A percentile compares a stretch with the other conserved stretches of the same genome.
Conservation (phyloP, 2,888 invertebrate species). For the Pegoplata infirma region DNA sequence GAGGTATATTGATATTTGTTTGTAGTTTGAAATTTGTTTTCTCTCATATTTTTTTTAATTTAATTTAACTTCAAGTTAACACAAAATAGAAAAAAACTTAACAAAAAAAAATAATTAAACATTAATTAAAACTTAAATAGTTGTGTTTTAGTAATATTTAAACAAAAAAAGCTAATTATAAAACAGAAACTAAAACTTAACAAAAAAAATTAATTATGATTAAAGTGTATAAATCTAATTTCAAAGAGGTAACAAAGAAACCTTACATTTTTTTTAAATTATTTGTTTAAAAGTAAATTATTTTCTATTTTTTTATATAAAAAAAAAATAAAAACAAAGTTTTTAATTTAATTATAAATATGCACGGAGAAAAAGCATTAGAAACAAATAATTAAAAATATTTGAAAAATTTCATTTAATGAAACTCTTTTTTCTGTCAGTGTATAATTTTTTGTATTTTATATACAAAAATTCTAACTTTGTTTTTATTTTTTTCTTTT, state of each 20-base stretch:
- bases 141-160: conserved; percentile 20
- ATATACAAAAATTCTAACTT: not conserved
- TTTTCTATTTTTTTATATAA: conserved; percentile 1
- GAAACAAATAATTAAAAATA: not conserved
- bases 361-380: not conserved
- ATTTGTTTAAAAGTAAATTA: not conserved
- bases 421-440: not conserved
- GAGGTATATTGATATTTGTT: conserved; percentile 78
- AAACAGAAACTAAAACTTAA: conserved; percentile 61
- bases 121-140: conserved; percentile 43
- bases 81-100: conserved; percentile 63
- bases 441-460: not conserved
- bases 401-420: not conserved
- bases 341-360: not conserved
- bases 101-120: conserved; percentile 48
- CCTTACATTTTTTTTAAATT: conserved; percentile 48
- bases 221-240: conserved; percentile 37
- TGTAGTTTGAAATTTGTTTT: conserved; percentile 69
- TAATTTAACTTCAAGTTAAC: conserved; percentile 61
- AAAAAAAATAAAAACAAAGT: not conserved
- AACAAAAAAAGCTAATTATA: conserved; percentile 38
- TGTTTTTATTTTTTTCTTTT: conserved; percentile 1
- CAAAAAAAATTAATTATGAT: conserved; percentile 50
- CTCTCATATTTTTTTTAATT: conserved; percentile 41
- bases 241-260: conserved; percentile 61